These are phyloP conservation scores for Neomorphus geoffroyi DNA, from an alignment of 2,797 vertebrate genomes.

Conservation along the genomic window DNA sequence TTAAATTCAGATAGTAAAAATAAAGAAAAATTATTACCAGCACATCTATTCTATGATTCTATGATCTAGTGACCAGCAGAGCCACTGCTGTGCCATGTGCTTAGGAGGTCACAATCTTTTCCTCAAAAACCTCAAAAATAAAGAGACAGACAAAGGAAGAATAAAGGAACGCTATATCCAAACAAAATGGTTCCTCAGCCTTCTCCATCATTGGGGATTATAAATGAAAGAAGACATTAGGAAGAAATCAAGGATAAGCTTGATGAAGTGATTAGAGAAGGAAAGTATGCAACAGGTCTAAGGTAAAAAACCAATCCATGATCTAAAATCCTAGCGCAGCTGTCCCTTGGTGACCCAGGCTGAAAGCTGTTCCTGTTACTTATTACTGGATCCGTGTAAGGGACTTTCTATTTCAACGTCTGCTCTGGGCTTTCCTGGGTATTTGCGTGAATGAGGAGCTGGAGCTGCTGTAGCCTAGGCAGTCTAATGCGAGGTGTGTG, in stretches of 20 bases:
- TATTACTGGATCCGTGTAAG: not conserved
- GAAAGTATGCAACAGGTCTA: not conserved
- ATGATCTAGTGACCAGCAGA: not conserved
- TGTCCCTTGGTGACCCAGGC: not conserved
- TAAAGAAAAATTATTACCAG: not conserved
- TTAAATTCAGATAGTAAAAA: not conserved
- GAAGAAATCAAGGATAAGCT: not conserved
- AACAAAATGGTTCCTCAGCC: not conserved
- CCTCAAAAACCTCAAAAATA: not conserved
- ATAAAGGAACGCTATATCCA: not conserved
- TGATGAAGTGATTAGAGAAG: not conserved
- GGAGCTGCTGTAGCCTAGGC: not conserved
- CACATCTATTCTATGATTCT: too few relatives aligned
- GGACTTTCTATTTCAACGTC: not conserved
- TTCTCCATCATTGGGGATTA: not conserved
- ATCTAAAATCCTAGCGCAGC: not conserved
- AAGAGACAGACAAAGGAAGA: not conserved
- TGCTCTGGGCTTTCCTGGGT: not conserved
- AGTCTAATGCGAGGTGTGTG: too few relatives aligned
- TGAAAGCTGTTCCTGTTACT: not conserved
- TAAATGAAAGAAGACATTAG: not conserved
- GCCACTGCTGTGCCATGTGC: not conserved
- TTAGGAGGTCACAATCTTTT: not conserved
- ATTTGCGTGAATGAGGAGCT: not conserved
- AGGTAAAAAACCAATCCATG: not conserved